Evolutionary conservation across 2,888 invertebrate genomes (phyloP), one percentile per base, ranked within the genome.

Genomic region (Agrochola lota): DNA sequence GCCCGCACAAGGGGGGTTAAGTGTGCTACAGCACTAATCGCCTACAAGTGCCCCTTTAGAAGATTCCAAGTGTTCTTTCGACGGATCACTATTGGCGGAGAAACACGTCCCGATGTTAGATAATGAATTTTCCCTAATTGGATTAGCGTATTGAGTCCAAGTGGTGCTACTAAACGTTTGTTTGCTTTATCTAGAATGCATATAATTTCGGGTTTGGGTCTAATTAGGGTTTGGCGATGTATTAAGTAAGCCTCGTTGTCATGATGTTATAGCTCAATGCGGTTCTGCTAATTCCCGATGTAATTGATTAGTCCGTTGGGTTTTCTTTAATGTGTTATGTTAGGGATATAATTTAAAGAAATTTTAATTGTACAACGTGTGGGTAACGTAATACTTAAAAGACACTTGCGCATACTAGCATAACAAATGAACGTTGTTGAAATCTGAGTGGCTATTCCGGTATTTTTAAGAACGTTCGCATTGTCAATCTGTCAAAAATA

Each of bases 121-220:
- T 95, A 95, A 95, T 95, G 93, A 95, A 94, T 94, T 94, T 91
- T 84, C 92, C 86, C 92, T 95, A 95, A 95, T 95, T 95, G 93
- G 93, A 94, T 95, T 93, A 93, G 89, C 89, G 90, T 92, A 92
- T 92, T 91, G 90, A 90, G 90, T 87, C 84, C 81, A 89, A 92
- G 90, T 75, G 68, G 89, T 67, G 35, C 63, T 77, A 81, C 68
- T 66, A 77, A 84, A 84, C 74, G 74, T 83, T 84, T 85, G 75
- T 80, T 71, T 69, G 62, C 69, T 64, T 86, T 68, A 81, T 83
- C 66, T 75, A 17, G 17, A n/a, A 57, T 86, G 75, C 71, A 75
- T 84, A 77, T 86, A 74, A 87, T 87, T 81, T 79, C 46, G 55
- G 79, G 70, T 71, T 79, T 64, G 67, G 74, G 64, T 60, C 52